Conservation (phyloP, 2,888 invertebrate genomes). For the Limenitis camilla region DNA sequence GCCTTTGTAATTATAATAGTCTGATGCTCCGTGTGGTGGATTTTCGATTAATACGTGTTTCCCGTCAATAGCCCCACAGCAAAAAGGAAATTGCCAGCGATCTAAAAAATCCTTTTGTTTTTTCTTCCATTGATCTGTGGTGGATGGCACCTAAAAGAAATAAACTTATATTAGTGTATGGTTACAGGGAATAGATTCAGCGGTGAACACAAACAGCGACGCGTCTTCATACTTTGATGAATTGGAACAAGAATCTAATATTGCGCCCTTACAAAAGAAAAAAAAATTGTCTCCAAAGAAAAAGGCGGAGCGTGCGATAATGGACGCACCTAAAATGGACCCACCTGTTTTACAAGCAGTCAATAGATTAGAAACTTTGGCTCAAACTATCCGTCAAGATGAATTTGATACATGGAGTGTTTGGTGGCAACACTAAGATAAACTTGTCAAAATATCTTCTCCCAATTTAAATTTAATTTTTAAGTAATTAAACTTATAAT, state of each 20-base stretch:
- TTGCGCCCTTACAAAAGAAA: constrained; percentile 27
- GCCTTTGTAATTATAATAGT: constrained; percentile 33
- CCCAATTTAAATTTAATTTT: too few species aligned
- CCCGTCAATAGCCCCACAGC: constrained; percentile 34
- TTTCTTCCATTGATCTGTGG: constrained; percentile 29
- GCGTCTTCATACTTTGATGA: constrained; percentile 31
- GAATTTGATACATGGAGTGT: constrained; percentile 32
- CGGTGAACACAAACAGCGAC: constrained; percentile 2
- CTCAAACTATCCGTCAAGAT: constrained; percentile 25
- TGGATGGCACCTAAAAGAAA: constrained; percentile 32
- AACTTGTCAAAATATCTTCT: too few species aligned
- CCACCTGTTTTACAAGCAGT: constrained; percentile 28
- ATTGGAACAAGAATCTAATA: constrained; percentile 30
- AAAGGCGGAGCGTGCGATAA: constrained; percentile 27
- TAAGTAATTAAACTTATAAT: too few species aligned
- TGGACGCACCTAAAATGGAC: constrained; percentile 27
- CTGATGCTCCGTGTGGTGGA: constrained; percentile 27
- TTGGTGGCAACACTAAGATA: too few species aligned
- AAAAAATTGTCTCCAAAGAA: constrained; percentile 28
- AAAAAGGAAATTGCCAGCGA: constrained; percentile 34
- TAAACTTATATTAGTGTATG: too few species aligned
- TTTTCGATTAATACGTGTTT: constrained; percentile 34
- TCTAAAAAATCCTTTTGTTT: constrained; percentile 31
- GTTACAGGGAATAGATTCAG: constrained; percentile 3
- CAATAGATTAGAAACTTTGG: constrained; percentile 19